Evolutionary conservation across 2,888 invertebrate genomes (phyloP), one percentile per base, ranked within the genome.

Genomic region (Drosophila neoperkinsi): DNA sequence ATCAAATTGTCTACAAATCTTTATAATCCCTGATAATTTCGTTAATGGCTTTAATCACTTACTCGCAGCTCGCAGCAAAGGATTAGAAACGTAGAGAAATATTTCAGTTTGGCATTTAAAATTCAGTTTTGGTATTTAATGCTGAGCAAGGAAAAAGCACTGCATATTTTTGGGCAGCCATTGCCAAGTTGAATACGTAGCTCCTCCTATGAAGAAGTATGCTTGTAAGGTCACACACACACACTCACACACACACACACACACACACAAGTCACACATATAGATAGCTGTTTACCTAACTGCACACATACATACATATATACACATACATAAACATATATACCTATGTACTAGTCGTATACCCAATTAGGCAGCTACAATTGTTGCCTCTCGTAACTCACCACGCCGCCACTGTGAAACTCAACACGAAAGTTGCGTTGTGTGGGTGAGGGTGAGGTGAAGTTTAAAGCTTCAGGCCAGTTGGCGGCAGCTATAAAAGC

Each of bases 21-120:
- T 85, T 87, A 88, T 91, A 92, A 92, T 92, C 92, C 91, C 70
- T 88, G 91, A 92, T 92, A 92, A 92, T 92, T 92, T 92, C 88
- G 91, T 92, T 92, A 92, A 92, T 92, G 92, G 92, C 82, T 91
- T 92, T 92, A 92, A 92, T 92, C 92, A 92, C 89, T 91, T 86
- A 87, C 90, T 71, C 76, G 46, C 88, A 87, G 88, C 21, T 16
- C 16, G n/a, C 38, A 43, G 57, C 16, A 62, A 56, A 58, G 66
- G 38, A 51, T 75, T 58, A 43, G 49, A 52, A 30, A 57, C 73
- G 41, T 34, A 16, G 33, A 6, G 18, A 28, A 58, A 43, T 58
- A 43, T 25, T 25, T 51, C 36, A 55, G 50, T 56, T 58, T n/a
- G 34, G 66, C 51, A 71, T 75, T 75, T 74, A 66, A 74, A 81